Percentiles rank a stretch among this genome's conserved stretches.
Conservation (phyloP, 53 echinoderm and acorn worm species). For the Astropecten irregularis region DNA sequence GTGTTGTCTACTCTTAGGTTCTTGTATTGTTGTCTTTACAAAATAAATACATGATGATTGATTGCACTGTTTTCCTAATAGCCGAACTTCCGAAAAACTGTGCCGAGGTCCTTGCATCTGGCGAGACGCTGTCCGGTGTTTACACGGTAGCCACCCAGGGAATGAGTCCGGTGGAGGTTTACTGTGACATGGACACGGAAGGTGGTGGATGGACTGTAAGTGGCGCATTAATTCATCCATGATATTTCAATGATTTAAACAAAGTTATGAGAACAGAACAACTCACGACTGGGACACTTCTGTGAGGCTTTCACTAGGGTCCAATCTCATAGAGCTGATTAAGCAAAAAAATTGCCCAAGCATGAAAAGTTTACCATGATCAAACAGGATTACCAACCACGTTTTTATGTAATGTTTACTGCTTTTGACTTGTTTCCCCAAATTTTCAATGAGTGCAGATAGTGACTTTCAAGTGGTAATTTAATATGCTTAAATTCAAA, state of each 20-base stretch:
- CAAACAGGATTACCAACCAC: neutral
- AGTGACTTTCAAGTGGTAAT: too few relatives aligned
- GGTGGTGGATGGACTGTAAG: conserved; percentile 43
- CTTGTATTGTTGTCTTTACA: too few relatives aligned
- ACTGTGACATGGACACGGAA: conserved; percentile 43
- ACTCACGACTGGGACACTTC: neutral
- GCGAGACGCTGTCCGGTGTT: neutral
- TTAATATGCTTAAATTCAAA: too few relatives aligned
- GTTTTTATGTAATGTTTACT: too few relatives aligned
- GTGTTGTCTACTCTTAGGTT: too few relatives aligned
- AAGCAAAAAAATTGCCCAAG: too few relatives aligned
- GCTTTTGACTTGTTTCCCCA: neutral
- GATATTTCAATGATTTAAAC: too few relatives aligned
- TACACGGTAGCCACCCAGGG: conserved; percentile 30
- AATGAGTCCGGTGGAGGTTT: neutral
- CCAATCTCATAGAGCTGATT: neutral
- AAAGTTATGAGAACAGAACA: neutral
- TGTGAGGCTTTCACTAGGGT: neutral
- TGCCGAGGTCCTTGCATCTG: neutral
- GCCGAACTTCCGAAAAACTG: too few relatives aligned
- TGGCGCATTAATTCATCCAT: neutral
- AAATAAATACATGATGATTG: too few relatives aligned
- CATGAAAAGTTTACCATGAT: neutral
- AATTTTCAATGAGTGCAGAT: neutral
- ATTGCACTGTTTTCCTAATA: too few relatives aligned